Evolutionary conservation across 2,888 invertebrate genomes (phyloP).

Genomic region (Cactoblastis cactorum): DNA sequence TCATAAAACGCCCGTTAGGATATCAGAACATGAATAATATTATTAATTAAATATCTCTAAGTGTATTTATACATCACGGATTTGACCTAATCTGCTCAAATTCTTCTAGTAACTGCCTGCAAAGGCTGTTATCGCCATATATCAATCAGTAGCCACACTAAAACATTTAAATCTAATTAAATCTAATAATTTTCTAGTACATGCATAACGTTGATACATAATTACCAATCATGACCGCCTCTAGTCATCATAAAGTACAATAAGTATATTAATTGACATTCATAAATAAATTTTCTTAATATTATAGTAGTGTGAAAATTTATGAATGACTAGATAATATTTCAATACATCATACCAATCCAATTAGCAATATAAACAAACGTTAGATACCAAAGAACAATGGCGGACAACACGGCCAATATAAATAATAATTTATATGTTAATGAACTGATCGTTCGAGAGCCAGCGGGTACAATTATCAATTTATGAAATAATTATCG

Average conservation of each 20-base stretch:
- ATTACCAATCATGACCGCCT: slow-evolving; percentile 15
- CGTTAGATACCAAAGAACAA: slow-evolving; percentile 37
- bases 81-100: slow-evolving; percentile 6
- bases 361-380: background rate
- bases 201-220: slow-evolving; percentile 8
- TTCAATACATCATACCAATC: background rate
- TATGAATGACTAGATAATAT: no score
- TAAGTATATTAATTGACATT: no score
- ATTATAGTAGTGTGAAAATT: no score
- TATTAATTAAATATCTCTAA: background rate
- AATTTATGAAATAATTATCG: slow-evolving; percentile 11
- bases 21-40: background rate
- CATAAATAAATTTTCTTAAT: no score
- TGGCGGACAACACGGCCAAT: slow-evolving; percentile 37
- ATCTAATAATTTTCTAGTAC: slow-evolving; percentile 13
- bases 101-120: background rate
- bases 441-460: slow-evolving; percentile 42
- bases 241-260: slow-evolving; percentile 14
- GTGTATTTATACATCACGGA: background rate
- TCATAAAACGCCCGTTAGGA: background rate
- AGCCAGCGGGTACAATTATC: slow-evolving; percentile 11
- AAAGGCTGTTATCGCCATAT: background rate
- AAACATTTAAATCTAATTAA: slow-evolving; percentile 14
- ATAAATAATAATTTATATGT: slow-evolving; percentile 54
- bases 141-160: slow-evolving; percentile 5